Base-by-base conservation (phyloP, 1,140 invertebrate species). In the Hydropsyche tenuis region DNA sequence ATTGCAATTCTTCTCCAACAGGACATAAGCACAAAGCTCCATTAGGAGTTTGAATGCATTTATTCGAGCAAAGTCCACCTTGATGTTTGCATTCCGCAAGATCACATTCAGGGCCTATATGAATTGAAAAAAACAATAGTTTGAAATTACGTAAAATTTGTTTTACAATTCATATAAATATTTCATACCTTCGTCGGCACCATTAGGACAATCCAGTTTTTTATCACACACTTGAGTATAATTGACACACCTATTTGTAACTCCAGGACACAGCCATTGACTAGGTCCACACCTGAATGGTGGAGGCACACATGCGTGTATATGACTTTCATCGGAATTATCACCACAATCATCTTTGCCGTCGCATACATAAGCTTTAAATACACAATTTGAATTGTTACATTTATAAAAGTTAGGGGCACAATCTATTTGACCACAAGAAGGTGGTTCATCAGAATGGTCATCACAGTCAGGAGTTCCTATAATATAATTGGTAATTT, bases 291-390 rank as follows among this genome's bases (percentile, higher is more conserved):
- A 97, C 73, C 87, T 90, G 83, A 90, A 93, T 1, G 89, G 88
- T 3, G 93, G 92, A 22, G 91, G 88, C 1, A 88, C 87, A 78
- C 93, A 94, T 11, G 92, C 93, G 79, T 93, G 92, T 25, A 88
- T 79, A 0, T 86, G 78, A 48, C 95, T 91, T 84, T 99, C 98
- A 82, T 99, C 97, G 0, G 93, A 95, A 62, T 90, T 90, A 83
- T 99, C 97, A 0, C 94, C 94, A 82, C 98, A 99, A 82, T 99
- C 97, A 81, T 98, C 93, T 77, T 92, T 91, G 0, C 95, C 95
- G 81, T 99, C 97, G 83, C 98, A 99, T 25, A 99, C 93, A 84
- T 96, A 96, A 0, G 95, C 91, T 80, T 94, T 94, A 82, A 95
- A 96, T 0, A 99, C 90, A 81, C 97, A 99, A 20, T 93, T 90